These are phyloP conservation scores for Muntiacus muntjak DNA, from an alignment of 2,113 vertebrate species.

Conservation along the genomic window DNA sequence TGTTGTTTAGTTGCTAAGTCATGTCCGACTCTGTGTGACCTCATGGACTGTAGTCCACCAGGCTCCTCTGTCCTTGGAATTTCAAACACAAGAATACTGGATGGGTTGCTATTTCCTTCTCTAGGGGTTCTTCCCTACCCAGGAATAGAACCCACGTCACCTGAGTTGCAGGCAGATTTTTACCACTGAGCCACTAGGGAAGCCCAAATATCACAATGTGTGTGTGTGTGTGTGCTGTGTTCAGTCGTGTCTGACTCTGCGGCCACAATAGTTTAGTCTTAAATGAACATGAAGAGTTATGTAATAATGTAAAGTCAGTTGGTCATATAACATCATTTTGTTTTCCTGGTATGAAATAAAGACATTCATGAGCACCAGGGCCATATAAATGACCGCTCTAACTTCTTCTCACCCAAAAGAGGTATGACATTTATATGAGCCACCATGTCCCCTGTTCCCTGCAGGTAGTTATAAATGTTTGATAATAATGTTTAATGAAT, in stretches of 20 bases:
- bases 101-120: background rate
- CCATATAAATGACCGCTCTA: background rate
- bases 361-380: background rate
- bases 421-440: background rate
- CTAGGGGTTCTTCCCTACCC: too few species aligned
- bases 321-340: background rate
- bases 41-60: background rate
- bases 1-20: background rate
- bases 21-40: background rate
- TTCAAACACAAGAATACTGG: background rate
- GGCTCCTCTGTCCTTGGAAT: background rate
- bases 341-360: conserved; percentile 3
- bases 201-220: too few species aligned
- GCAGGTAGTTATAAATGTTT: background rate
- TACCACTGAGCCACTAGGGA: too few species aligned
- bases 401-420: background rate
- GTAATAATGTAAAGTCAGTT: background rate
- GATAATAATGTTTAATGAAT: background rate
- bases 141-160: too few species aligned
- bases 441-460: background rate
- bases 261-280: background rate
- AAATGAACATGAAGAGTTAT: background rate
- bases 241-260: too few species aligned
- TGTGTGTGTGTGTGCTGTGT: too few species aligned
- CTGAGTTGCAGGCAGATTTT: too few species aligned